These are phyloP conservation scores for Poecilobothrus nobilitatus DNA, from an alignment of 2,888 invertebrate genomes.

Conservation along the genomic window DNA sequence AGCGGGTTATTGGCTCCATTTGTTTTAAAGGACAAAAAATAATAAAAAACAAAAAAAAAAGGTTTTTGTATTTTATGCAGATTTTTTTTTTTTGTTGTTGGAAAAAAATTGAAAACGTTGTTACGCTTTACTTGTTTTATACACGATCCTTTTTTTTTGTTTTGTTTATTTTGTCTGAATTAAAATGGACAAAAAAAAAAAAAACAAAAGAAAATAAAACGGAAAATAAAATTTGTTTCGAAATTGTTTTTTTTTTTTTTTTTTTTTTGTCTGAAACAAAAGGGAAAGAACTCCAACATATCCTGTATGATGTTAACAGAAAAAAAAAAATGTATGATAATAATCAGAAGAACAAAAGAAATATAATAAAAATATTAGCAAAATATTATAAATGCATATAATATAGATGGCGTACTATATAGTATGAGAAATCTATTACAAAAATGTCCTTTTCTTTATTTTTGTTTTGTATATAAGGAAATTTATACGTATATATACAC, in stretches of 20 bases:
- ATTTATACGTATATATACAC: too few species aligned
- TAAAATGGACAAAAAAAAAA: background rate
- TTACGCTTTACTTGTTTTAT: background rate
- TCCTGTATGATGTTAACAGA: background rate
- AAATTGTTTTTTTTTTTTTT: background rate
- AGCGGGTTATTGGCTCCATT: background rate
- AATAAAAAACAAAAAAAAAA: background rate
- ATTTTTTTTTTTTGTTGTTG: background rate
- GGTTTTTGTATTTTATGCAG: background rate
- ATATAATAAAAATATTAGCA: too few species aligned
- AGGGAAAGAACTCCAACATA: background rate
- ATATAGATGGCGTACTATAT: too few species aligned
- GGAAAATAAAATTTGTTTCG: too few species aligned
- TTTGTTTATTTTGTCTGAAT: too few species aligned
- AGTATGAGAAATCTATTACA: too few species aligned
- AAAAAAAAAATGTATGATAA: too few species aligned
- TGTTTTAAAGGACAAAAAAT: background rate
- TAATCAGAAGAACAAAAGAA: too few species aligned
- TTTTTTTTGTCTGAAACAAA: background rate
- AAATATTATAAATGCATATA: too few species aligned
- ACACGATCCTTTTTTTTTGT: background rate
- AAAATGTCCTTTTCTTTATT: too few species aligned
- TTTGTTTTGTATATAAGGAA: too few species aligned
- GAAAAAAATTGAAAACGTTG: background rate
- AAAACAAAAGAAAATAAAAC: too few species aligned